Evolutionary conservation across 2,797 vertebrate species (phyloP).

Genomic region (Alca torda): DNA sequence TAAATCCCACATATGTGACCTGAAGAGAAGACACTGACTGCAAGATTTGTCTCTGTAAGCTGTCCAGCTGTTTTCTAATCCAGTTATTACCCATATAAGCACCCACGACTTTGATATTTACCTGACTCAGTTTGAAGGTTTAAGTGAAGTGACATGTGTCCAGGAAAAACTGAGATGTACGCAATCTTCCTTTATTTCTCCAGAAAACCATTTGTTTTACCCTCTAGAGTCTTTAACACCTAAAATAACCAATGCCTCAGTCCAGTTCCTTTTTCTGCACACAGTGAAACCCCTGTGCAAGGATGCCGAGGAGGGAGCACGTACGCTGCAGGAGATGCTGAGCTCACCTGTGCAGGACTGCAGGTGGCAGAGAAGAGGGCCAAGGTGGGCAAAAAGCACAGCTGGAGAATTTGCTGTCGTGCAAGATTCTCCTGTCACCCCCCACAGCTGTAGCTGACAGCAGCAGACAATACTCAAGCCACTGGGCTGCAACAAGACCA

Average conservation of each 20-base stretch:
- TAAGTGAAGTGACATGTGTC: neutral
- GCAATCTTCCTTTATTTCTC: neutral
- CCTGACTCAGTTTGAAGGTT: neutral
- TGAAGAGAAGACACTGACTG: neutral
- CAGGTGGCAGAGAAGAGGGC: neutral
- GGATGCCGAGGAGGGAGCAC: neutral
- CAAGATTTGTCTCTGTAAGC: neutral
- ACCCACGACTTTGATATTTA: neutral
- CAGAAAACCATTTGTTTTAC: neutral
- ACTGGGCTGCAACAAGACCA: neutral
- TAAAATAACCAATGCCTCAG: neutral
- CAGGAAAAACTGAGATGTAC: neutral
- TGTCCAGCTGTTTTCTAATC: neutral
- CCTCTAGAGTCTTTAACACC: neutral
- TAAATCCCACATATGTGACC: neutral
- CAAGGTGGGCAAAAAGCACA: neutral
- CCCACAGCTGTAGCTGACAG: neutral
- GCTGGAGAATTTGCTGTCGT: neutral
- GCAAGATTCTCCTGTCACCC: neutral
- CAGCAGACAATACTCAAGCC: neutral
- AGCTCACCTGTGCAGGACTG: neutral
- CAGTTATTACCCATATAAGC: neutral
- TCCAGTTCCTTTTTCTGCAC: neutral
- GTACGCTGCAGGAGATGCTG: rapidly evolving
- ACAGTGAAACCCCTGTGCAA: neutral